A percentile compares a stretch with the other conserved stretches of the same genome.
phyloP scores from a whole-genome alignment of 2,113 vertebrate species.

The Tachuris rubrigastra region DNA sequence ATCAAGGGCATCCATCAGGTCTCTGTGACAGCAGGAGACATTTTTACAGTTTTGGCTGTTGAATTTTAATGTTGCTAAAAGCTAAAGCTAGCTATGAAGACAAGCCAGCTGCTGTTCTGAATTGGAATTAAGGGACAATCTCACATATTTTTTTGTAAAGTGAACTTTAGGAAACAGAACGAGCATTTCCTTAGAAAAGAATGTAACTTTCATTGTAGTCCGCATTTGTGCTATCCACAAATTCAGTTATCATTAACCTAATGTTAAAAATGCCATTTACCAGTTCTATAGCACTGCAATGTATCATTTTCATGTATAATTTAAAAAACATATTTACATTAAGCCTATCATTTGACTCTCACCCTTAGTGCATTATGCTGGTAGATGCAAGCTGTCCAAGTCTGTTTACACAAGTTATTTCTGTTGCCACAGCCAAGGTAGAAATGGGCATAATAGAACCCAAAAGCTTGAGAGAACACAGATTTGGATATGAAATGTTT shows the following conservation, averaged over 20 bases:
- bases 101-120: not conserved
- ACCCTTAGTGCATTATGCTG: not conserved
- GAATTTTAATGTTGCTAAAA: not conserved
- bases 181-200: not conserved
- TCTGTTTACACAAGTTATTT: not conserved
- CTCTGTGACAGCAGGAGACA: not conserved
- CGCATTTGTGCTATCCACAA: not conserved
- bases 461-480: not conserved
- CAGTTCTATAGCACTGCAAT: not conserved
- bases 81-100: not conserved
- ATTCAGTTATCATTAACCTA: not conserved
- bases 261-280: not conserved
- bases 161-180: not conserved
- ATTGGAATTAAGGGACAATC: not conserved
- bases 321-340: not conserved
- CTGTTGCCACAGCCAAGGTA: not conserved
- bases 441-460: not conserved
- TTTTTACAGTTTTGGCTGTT: not conserved
- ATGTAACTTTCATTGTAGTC: not conserved
- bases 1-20: rapidly evolving
- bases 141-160: not conserved
- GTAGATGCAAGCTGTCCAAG: not conserved
- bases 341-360: not conserved
- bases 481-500: not conserved
- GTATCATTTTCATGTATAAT: not conserved